These are phyloP conservation scores for Lepidochrysops patricia DNA, from an alignment of 2,888 invertebrate genomes.

Conservation along the genomic window DNA sequence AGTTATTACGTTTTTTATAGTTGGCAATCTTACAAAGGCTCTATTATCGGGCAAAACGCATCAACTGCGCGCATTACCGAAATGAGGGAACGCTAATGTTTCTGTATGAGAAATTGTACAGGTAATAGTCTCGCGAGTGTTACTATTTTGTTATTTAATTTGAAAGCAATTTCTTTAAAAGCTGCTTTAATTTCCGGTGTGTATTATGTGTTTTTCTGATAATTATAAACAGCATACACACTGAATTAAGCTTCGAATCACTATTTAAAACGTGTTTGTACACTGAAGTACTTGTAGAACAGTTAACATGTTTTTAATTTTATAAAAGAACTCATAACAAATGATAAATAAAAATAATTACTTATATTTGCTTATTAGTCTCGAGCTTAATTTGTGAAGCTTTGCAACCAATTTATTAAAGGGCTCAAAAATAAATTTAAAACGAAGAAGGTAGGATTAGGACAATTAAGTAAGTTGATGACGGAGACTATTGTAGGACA, in stretches of 20 bases:
- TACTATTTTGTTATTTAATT: neutral
- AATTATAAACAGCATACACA: too few species aligned
- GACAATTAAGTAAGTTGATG: slow-evolving; percentile 65
- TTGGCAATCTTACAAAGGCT: slow-evolving; percentile 51
- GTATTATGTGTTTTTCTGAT: neutral
- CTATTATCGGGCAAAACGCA: slow-evolving; percentile 48
- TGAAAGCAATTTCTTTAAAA: neutral
- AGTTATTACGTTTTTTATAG: slow-evolving; percentile 61
- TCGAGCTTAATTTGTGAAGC: neutral
- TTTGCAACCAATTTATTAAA: neutral
- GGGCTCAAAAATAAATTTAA: slow-evolving; percentile 26
- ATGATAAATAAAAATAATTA: neutral
- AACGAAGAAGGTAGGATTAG: slow-evolving; percentile 35
- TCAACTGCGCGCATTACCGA: slow-evolving; percentile 57
- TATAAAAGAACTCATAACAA: too few species aligned
- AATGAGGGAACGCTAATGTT: slow-evolving; percentile 49
- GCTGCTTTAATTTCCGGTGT: neutral
- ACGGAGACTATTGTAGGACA: slow-evolving; percentile 66
- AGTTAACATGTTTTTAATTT: too few species aligned
- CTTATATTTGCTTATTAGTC: neutral
- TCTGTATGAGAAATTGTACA: slow-evolving; percentile 32
- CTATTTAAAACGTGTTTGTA: too few species aligned
- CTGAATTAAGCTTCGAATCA: too few species aligned
- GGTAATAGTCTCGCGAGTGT: slow-evolving; percentile 8
- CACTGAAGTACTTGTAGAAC: too few species aligned